Evolutionary conservation across 2,113 vertebrate genomes (phyloP), one percentile per base, ranked within the genome.

Genomic region (Sterna hirundo): DNA sequence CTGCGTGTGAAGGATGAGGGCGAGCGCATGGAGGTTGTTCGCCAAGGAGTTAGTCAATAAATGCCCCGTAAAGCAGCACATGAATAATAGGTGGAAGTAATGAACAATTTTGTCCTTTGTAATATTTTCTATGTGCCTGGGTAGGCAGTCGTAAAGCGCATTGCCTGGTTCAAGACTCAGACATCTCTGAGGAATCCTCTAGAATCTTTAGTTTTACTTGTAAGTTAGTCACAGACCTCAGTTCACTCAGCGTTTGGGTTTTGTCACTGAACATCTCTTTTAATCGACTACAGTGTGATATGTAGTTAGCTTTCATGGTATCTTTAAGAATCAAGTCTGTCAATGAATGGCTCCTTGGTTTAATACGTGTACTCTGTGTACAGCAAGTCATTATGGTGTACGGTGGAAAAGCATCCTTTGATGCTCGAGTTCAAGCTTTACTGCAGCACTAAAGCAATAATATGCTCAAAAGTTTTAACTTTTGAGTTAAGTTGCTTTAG

Each of bases 281-380:
- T 18, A 71, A n/a, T 29, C 47, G 47, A 25, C 55, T 49, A 30
- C 29, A 52, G 30, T 57, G 32, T 54, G 44, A 15, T 44, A 11
- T 1, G 4, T 30, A 47, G 65, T 27, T 54, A 46, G 36, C n/a
- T 78, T 75, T 79, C 23, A 27, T 54, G 57, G 19, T 60, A 23
- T 60, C 42, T 51, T 38, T 27, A 62, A 64, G n/a, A 91, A 68
- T 70, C 8, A 68, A 84, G 23, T 71, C 42, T 64, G 7, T 30
- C 55, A 77, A 65, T 58, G 32, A 85, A 76, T 72, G 82, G 58
- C 82, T 96, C 66, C 84, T 90, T 91, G 58, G 58, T 88, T 86
- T 62, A 66, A 64, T 65, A 2, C 72, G 3, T 66, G 34, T 77
- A 0, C 54, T 92, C 81, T 29, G 36, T 91, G 36, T 88, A 52